These are phyloP conservation scores for Tursiops truncatus DNA, from an alignment of 2,113 vertebrate species.

Conservation along the genomic window DNA sequence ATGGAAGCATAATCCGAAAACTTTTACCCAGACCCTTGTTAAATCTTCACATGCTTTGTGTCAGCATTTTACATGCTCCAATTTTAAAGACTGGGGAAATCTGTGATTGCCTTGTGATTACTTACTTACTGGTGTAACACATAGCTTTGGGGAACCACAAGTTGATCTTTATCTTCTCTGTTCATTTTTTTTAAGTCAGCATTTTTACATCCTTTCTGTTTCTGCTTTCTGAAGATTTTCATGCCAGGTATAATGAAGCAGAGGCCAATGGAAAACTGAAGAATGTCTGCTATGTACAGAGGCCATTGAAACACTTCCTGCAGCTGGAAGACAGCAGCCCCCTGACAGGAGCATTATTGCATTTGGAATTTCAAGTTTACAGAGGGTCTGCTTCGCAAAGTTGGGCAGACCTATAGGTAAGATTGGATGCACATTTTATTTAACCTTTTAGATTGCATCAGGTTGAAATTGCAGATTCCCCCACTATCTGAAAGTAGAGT, in stretches of 20 bases:
- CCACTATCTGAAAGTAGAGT: neutral
- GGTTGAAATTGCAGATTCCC: neutral
- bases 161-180: neutral
- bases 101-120: neutral
- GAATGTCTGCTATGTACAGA: neutral
- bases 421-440: neutral
- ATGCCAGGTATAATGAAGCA: constrained; percentile 1
- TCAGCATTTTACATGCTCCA: neutral
- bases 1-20: constrained; percentile 9
- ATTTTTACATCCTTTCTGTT: constrained; percentile 23
- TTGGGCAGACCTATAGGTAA: constrained; percentile 44
- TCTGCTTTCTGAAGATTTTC: constrained; percentile 53
- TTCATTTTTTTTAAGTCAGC: neutral
- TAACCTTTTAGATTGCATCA: constrained; percentile 1
- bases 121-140: neutral
- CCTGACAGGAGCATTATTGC: neutral
- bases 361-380: constrained; percentile 26
- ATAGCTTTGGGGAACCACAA: neutral
- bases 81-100: neutral
- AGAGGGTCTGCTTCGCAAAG: neutral
- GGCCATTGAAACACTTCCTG: neutral
- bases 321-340: neutral
- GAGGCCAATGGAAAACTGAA: constrained; percentile 30
- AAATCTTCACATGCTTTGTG: neutral
- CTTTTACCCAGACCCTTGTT: neutral